Evolutionary conservation across 2,113 vertebrate species (phyloP), one percentile per base, ranked within the genome.

Genomic region (human): DNA sequence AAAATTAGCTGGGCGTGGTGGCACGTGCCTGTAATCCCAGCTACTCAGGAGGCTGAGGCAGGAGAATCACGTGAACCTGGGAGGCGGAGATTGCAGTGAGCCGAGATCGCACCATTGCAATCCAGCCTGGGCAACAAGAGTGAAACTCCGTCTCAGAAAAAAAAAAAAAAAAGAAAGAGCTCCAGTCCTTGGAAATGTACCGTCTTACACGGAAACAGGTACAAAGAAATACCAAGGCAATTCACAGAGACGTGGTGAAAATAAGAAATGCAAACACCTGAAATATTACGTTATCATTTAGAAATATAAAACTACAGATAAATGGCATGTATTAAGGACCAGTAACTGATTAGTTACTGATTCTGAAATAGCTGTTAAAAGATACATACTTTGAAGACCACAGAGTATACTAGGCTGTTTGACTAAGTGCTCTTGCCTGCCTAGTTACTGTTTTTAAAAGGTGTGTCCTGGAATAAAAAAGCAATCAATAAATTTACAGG

Each of bases 401-500:
- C 0, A 64, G n/a, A 90, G 38, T 6, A 32, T 6, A 73, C 52
- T 61, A 52, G 40, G 38, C 32, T 20, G 27, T 87, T 32, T 73
- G 48, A 38, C 48, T 52, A 82, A 93, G 38, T 55, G 20, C 43
- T 92, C 73, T 73, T 45, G 25, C 27, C 75, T 84, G 75, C 20
- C 64, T 80, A n/a, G 27, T 55, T 72, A 52, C 6, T 93, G 82
- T 85, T 93, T 96, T 96, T 43, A 87, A 92, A 97, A 96, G 81
- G 75, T 73, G 87, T 81, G 61, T 80, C 80, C 40, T 30, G 61
- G 78, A 59, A 78, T 68, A 96, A 57, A 96, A 64, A 92, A 83
- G 48, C 76, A 76, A 93, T 50, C 55, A 90, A 40, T 17, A 32
- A 86, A 90, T 90, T 52, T 80, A 70, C 23, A 89, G 84, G 93